Evolutionary conservation across 2,888 invertebrate genomes (phyloP).

Genomic region (Ormyrus rosae): DNA sequence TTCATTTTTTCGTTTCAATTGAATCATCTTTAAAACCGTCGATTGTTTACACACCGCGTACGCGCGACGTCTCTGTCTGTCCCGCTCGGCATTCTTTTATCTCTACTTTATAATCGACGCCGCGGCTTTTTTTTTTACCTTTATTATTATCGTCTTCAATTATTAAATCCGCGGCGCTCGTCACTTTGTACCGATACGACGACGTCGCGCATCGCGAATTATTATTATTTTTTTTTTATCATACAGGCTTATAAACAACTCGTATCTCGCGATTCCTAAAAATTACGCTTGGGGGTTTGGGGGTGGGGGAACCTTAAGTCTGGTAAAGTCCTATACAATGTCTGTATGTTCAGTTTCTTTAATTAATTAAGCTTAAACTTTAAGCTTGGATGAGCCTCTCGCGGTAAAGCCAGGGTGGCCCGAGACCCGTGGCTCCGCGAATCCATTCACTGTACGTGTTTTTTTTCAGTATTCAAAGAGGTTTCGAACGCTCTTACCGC

Average conservation of each 20-base stretch:
- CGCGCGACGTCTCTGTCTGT: slow-evolving; percentile 50
- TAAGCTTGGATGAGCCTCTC: slow-evolving; percentile 63
- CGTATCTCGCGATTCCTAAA: slow-evolving; percentile 50
- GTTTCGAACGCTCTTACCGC: neutral
- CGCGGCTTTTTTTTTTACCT: neutral
- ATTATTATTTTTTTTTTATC: slow-evolving; percentile 28
- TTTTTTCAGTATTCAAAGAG: slow-evolving; percentile 41
- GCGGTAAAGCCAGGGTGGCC: slow-evolving; percentile 58
- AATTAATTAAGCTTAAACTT: slow-evolving; percentile 54
- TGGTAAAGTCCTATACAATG: slow-evolving; percentile 60
- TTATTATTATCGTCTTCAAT: slow-evolving; percentile 43
- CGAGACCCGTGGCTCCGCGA: slow-evolving; percentile 57
- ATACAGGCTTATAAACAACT: slow-evolving; percentile 57
- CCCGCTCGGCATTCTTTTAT: slow-evolving; percentile 35
- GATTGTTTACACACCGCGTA: slow-evolving; percentile 32
- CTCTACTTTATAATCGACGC: slow-evolving; percentile 22
- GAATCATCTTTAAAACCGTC: slow-evolving; percentile 37
- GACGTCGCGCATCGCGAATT: slow-evolving; percentile 48
- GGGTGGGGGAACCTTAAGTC: slow-evolving; percentile 66
- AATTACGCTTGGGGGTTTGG: slow-evolving; percentile 51
- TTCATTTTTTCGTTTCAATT: slow-evolving; percentile 22
- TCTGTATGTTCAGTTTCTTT: slow-evolving; percentile 57
- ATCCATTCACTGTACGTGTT: slow-evolving; percentile 38
- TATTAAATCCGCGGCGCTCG: slow-evolving; percentile 33
- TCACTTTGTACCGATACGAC: slow-evolving; percentile 45